Percentiles rank a stretch among this genome's conserved stretches.
phyloP scores from a whole-genome alignment of 1,140 invertebrate genomes.

The Anoplolepis gracilipes region DNA sequence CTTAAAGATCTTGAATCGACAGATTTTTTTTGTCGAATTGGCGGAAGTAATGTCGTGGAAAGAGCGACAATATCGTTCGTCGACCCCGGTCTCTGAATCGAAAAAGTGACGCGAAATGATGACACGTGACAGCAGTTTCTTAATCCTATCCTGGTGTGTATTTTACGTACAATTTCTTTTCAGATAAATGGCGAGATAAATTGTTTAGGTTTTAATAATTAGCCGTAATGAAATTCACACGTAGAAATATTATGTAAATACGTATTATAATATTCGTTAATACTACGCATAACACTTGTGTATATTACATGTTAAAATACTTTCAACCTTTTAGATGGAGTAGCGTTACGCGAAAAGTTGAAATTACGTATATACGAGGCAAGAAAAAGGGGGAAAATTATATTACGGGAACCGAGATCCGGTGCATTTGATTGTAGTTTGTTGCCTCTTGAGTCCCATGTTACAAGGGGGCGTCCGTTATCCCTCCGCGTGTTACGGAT shows the following conservation, averaged over 20 bases:
- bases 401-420: constrained; percentile 26
- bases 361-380: neutral
- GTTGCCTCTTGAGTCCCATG: constrained; percentile 11
- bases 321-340: neutral
- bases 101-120: neutral
- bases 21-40: constrained; percentile 69
- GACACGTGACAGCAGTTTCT: constrained; percentile 28
- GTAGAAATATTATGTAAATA: neutral
- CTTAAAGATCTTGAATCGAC: constrained; percentile 67
- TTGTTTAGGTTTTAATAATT: neutral
- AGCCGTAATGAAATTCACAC: neutral
- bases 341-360: neutral
- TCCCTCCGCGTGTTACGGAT: constrained; percentile 80
- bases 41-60: constrained; percentile 54
- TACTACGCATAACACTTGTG: neutral
- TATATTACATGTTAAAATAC: neutral
- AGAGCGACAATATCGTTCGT: constrained; percentile 59
- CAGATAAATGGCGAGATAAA: neutral
- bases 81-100: constrained; percentile 48
- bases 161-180: neutral
- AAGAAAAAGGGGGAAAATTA: constrained; percentile 3
- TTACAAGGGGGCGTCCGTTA: constrained; percentile 51
- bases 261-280: neutral
- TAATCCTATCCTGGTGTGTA: neutral
- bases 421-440: neutral